Evolutionary conservation across 2,888 invertebrate genomes (phyloP), one percentile per base, ranked within the genome.

Genomic region (Penaeus monodon): DNA sequence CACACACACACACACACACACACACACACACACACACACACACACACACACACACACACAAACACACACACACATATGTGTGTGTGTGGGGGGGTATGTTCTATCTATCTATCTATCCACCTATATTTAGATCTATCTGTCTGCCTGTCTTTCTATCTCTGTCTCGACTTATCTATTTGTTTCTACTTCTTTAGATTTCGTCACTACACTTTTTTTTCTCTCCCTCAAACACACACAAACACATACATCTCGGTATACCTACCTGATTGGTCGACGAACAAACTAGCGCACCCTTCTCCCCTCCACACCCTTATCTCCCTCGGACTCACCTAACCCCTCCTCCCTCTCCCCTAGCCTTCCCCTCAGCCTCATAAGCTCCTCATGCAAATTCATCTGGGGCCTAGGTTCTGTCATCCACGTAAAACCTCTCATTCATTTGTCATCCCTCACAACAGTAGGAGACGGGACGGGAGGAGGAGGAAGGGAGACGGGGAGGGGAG

Each of bases 361-460:
- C 66, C 65, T 57, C 81, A 63, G 76, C 81, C 81, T 85, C 85
- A 81, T 85, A 85, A 81, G 66, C 81, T 57, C 38, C 74, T 85
- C 73, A 81, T 85, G 85, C 81, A 85, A 85, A 85, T 85, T 44
- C 85, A n/a, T 76, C 73, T 38, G 49, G 64, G 79, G 81, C 74
- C 76, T 81, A 76, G 81, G 85, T 77, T 81, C 66, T 66, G 79
- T 85, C 85, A 85, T 85, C 85, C 85, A 65, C 38, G 49, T 81
- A 81, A 85, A 76, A 85, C 85, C 85, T n/a, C 85, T 83, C 79
- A 83, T 87, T 80, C 84, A 87, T 87, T 85, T 85, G 85, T 85
- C 85, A 85, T 85, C 80, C 81, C 65, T 65, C 80, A 81, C 80
- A 77, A 64, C 85, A 74, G 86, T 38, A 70, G 86, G 81, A 68